Evolutionary conservation across 2,113 vertebrate species (phyloP).

Genomic region (Percina caprodes): DNA sequence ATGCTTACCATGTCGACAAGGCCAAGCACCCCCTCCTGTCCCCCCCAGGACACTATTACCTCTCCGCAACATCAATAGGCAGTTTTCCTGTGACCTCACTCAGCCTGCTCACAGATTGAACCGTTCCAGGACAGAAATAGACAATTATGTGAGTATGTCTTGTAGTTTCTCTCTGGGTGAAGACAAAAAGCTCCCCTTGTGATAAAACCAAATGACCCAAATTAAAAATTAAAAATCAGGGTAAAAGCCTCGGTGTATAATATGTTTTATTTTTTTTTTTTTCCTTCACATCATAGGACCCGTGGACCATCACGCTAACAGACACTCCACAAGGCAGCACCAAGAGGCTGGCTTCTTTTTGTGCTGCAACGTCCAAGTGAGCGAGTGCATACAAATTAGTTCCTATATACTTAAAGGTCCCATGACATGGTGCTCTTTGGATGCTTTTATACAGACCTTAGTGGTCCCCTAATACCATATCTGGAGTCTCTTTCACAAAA

Average conservation of each 20-base stretch:
- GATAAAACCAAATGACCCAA: background rate
- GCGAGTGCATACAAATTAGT: background rate
- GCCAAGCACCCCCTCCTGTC: conserved; percentile 59
- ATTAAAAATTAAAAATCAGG: conserved; percentile 7
- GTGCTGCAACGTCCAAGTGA: conserved; percentile 66
- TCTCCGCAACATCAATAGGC: background rate
- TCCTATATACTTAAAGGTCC: background rate
- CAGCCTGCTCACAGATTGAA: conserved; percentile 1
- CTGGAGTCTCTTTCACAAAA: too few species aligned
- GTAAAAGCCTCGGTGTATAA: background rate
- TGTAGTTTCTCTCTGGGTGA: background rate
- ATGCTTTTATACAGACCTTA: too few species aligned
- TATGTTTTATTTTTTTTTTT: background rate
- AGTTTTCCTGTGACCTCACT: conserved; percentile 31
- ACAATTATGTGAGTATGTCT: conserved; percentile 61
- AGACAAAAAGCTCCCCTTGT: conserved; percentile 16
- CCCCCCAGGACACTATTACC: conserved; percentile 38
- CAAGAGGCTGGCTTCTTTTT: conserved; percentile 64
- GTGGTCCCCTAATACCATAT: too few species aligned
- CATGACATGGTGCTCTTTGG: too few species aligned
- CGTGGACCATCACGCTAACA: conserved; percentile 65
- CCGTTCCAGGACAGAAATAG: conserved; percentile 63
- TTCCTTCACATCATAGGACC: conserved; percentile 52
- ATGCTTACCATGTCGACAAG: background rate
- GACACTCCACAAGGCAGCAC: conserved; percentile 78